These are phyloP conservation scores for Acronicta aceris DNA, from an alignment of 2,888 invertebrate genomes.

Conservation along the genomic window DNA sequence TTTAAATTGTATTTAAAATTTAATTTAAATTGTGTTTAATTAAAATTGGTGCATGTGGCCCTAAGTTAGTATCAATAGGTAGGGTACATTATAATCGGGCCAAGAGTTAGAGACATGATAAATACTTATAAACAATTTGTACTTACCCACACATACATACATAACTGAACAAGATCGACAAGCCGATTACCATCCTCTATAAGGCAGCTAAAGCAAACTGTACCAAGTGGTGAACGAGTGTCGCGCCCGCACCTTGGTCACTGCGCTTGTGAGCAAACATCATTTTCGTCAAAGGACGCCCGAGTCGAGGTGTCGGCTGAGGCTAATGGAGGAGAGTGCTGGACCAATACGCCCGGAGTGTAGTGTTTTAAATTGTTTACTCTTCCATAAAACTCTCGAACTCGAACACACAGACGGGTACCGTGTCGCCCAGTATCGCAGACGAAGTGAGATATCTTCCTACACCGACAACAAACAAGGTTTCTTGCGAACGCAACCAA, in stretches of 20 bases:
- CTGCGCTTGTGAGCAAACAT: constrained; percentile 76
- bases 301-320: constrained; percentile 79
- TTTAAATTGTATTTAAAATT: too few species aligned
- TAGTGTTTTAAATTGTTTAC: constrained; percentile 90
- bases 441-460: constrained; percentile 69
- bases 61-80: neutral
- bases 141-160: constrained; percentile 44
- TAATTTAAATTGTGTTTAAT: too few species aligned
- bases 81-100: neutral
- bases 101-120: constrained; percentile 17
- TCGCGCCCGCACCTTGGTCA: constrained; percentile 77
- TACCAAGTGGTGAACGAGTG: constrained; percentile 76
- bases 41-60: too few species aligned
- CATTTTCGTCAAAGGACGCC: constrained; percentile 83
- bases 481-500: constrained; percentile 52
- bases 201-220: constrained; percentile 76
- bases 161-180: constrained; percentile 63
- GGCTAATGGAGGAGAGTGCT: constrained; percentile 88
- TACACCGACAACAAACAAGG: constrained; percentile 65
- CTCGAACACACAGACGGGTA: constrained; percentile 68
- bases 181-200: constrained; percentile 69
- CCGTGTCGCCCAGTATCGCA: constrained; percentile 65
- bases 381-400: constrained; percentile 87
- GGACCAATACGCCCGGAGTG: constrained; percentile 83
- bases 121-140: constrained; percentile 15